phyloP scores from a whole-genome alignment of 2,888 invertebrate genomes.

The Tetranychus truncatus region DNA sequence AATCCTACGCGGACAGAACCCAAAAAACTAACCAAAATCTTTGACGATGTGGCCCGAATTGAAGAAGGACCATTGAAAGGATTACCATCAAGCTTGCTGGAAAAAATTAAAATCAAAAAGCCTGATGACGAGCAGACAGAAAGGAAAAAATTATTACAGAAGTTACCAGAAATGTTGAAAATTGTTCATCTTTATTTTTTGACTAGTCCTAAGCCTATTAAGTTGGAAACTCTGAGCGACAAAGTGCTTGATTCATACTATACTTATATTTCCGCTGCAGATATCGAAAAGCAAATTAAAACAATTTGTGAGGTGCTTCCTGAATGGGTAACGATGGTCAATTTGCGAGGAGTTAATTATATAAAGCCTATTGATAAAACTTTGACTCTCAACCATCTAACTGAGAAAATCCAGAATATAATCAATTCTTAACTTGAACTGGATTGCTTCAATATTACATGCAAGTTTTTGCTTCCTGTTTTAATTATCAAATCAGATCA shows the following conservation, averaged over 20 bases:
- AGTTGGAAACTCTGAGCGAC: neutral
- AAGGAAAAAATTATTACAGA: neutral
- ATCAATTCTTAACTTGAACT: neutral
- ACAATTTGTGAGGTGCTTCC: neutral
- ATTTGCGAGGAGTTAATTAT: neutral
- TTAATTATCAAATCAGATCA: too few species aligned
- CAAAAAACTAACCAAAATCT: too few species aligned
- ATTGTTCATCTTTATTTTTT: neutral
- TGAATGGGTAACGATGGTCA: neutral
- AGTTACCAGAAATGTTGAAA: neutral
- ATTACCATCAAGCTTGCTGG: too few species aligned
- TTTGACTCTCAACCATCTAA: neutral
- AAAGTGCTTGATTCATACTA: neutral
- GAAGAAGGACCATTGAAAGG: too few species aligned
- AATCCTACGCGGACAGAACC: too few species aligned
- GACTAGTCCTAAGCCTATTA: neutral
- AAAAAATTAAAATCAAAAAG: too few species aligned
- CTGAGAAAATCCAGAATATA: neutral
- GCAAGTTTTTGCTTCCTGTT: neutral
- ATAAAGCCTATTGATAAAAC: neutral
- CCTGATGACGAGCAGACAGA: neutral
- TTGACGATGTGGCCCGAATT: too few species aligned
- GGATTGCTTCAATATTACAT: neutral
- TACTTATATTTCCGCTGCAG: neutral
- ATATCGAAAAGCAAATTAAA: neutral